Evolutionary conservation across 2,888 invertebrate genomes (phyloP), one percentile per base, ranked within the genome.

Genomic region (Deilephila porcellus): DNA sequence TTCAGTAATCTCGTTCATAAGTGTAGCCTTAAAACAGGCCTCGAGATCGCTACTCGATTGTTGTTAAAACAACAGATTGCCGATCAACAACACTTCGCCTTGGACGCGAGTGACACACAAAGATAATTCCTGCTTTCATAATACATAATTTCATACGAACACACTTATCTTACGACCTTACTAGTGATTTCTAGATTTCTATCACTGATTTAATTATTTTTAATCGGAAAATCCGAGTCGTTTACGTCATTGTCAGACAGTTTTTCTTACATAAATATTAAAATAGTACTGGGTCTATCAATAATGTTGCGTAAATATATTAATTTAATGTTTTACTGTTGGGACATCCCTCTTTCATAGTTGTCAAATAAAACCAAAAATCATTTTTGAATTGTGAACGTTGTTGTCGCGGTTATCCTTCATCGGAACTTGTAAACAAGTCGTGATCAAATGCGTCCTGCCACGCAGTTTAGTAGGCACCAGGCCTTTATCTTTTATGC

Each of bases 91-190:
- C 8, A 67, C 67, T 67, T 67, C 14, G 52, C 67, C 67, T 67
- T 67, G 67, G 45, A 25, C 20, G 67, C 29, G 37, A 59, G 37
- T 73, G 72, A 37, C 72, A 67, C 37, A 73, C 64, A 67, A 59
- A 73, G 72, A 73, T 73, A 67, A 73, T 73, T 73, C 34, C 56
- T 20, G 20, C 59, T 7, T 59, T 67, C 25, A 56, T 67, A 67
- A 2, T 59, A 60, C 25, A 56, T 67, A 67, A 2, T 37, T 20
- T 20, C 37, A 52, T 45, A 45, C 25, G 17, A 14, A 67, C 67
- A 67, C 14, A 52, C 14, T 67, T 67, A 67, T 67, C 67, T 25
- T 25, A 52, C 14, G 52, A 5, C 45, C 67, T 67, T 67, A 67
- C 14, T 56, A 52, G 52, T 5, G 45, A 52, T 67, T 67, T 67